phyloP scores from a whole-genome alignment of 2,113 vertebrate species.

The Pogona vitticeps region DNA sequence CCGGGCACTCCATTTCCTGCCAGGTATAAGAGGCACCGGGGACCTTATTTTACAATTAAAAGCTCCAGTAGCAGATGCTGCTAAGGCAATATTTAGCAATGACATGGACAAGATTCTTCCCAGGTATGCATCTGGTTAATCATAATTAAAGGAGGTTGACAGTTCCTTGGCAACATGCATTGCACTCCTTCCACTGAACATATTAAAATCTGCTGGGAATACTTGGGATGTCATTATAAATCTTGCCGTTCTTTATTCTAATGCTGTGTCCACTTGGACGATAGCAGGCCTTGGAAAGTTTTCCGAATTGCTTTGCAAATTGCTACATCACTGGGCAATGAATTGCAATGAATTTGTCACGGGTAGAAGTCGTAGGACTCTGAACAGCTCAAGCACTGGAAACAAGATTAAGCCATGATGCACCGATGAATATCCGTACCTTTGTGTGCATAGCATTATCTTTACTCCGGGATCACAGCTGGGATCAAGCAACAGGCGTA shows the following conservation, averaged over 20 bases:
- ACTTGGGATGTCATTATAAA: constrained; percentile 5
- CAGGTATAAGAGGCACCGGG: not conserved
- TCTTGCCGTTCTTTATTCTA: not conserved
- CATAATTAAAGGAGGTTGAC: constrained; percentile 27
- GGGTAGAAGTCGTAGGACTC: not conserved
- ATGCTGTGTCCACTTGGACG: constrained; percentile 4
- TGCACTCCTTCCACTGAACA: not conserved
- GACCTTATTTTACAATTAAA: not conserved
- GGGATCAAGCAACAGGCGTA: not conserved
- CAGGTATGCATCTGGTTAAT: constrained; percentile 19
- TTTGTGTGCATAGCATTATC: not conserved
- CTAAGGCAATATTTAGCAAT: constrained; percentile 25
- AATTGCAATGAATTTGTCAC: not conserved
- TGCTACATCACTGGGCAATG: not conserved
- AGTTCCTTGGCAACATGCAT: constrained; percentile 6
- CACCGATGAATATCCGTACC: not conserved
- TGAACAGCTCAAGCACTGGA: not conserved
- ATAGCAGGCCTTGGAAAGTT: not conserved
- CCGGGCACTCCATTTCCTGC: not conserved
- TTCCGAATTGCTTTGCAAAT: not conserved
- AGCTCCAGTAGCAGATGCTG: not conserved
- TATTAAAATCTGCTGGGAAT: constrained; percentile 5
- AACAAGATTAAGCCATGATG: too few relatives aligned
- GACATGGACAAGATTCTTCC: not conserved
- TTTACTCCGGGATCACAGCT: not conserved